phyloP scores from a whole-genome alignment of 2,797 vertebrate genomes.

The Oryzias dopingdopingensis region DNA sequence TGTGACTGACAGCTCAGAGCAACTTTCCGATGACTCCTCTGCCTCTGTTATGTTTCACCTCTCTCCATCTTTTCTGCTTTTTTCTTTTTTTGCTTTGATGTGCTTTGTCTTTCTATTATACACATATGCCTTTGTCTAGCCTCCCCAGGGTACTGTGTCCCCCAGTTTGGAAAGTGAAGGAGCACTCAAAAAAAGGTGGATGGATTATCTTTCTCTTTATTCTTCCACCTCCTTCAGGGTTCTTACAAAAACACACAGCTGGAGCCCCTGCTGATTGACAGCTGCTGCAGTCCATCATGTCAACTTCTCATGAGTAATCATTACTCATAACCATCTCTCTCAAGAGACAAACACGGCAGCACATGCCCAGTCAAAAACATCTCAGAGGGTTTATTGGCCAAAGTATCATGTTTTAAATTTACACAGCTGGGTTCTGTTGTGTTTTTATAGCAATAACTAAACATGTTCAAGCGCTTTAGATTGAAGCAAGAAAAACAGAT shows the following conservation, averaged over 20 bases:
- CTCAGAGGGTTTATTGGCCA: neutral
- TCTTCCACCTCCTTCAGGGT: slow-evolving; percentile 37
- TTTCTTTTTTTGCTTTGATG: slow-evolving; percentile 35
- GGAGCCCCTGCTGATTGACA: slow-evolving; percentile 41
- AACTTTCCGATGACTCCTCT: slow-evolving; percentile 55
- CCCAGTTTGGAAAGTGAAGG: slow-evolving; percentile 29
- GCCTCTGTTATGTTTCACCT: slow-evolving; percentile 60
- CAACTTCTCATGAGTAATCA: slow-evolving; percentile 21
- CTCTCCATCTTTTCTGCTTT: slow-evolving; percentile 34
- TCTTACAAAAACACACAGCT: slow-evolving; percentile 23
- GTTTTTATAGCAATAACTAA: neutral
- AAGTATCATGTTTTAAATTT: too few relatives aligned
- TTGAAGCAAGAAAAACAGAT: neutral
- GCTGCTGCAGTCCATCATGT: slow-evolving; percentile 27
- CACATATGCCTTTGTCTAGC: slow-evolving; percentile 50
- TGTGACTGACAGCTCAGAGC: slow-evolving; percentile 64
- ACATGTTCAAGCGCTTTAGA: neutral
- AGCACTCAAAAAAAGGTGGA: slow-evolving; percentile 22
- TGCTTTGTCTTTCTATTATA: slow-evolving; percentile 53
- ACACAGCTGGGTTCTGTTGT: too few relatives aligned
- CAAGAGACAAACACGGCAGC: slow-evolving; percentile 10
- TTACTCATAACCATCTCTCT: slow-evolving; percentile 28
- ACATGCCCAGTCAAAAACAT: slow-evolving; percentile 12
- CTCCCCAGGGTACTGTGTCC: slow-evolving; percentile 50
- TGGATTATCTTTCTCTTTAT: slow-evolving; percentile 30